Conservation (phyloP, 1,140 invertebrate genomes). For the Pollicipes pollicipes region DNA sequence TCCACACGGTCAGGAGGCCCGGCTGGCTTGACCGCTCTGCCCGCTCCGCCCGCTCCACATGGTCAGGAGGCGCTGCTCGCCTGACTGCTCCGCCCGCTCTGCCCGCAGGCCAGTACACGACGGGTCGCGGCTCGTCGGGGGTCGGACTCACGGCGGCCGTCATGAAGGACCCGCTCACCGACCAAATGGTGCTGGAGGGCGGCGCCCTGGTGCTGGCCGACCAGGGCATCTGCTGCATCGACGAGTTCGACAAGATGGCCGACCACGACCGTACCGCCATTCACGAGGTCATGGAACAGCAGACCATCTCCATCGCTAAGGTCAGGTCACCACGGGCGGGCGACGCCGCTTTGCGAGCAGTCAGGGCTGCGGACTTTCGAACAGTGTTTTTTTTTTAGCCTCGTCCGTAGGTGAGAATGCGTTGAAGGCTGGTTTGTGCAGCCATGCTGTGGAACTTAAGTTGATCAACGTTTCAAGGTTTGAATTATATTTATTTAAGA, state of each 20-base stretch:
- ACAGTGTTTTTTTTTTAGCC: no score
- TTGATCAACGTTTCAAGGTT: no score
- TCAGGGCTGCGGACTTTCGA: no score
- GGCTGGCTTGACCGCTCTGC: no score
- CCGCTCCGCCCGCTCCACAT: no score
- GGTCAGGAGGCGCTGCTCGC: no score
- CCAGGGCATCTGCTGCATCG: slow-evolving; percentile 94
- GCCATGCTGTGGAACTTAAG: no score
- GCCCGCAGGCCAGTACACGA: slow-evolving; percentile 94
- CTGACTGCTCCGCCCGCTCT: slow-evolving; percentile 31
- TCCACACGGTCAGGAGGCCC: no score
- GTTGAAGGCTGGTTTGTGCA: no score
- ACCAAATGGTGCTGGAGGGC: slow-evolving; percentile 93
- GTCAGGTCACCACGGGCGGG: slow-evolving; percentile 26
- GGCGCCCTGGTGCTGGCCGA: slow-evolving; percentile 96
- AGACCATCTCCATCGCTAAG: slow-evolving; percentile 99
- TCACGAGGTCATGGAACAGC: slow-evolving; percentile 99
- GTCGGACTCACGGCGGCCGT: slow-evolving; percentile 97
- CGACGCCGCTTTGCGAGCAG: no score
- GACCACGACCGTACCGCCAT: slow-evolving; percentile 90
- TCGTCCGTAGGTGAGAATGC: no score
- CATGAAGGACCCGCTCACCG: slow-evolving; percentile 91
- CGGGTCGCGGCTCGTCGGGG: slow-evolving; percentile 88
- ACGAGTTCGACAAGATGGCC: slow-evolving; percentile 99
- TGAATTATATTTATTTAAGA: no score